phyloP scores from a whole-genome alignment of 2,113 vertebrate species.

The Semnornis frantzii region DNA sequence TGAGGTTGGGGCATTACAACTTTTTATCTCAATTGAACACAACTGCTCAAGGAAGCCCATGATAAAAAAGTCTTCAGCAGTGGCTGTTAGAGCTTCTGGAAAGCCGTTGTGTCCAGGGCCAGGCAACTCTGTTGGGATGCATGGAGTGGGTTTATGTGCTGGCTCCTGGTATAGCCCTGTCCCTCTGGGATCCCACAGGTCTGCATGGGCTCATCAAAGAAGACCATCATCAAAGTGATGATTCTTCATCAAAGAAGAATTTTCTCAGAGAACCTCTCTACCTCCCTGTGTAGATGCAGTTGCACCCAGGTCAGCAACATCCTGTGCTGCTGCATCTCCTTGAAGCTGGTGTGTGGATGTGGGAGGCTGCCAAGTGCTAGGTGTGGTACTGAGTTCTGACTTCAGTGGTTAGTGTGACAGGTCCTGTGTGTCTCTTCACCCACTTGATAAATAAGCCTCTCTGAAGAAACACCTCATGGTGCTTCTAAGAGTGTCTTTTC shows the following conservation, averaged over 20 bases:
- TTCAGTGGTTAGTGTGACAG: accelerated
- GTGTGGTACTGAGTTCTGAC: too few relatives aligned
- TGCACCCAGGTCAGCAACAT: not conserved
- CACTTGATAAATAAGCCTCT: not conserved
- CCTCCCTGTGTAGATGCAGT: not conserved
- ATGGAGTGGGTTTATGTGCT: not conserved
- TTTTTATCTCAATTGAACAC: not conserved
- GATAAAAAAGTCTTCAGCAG: not conserved
- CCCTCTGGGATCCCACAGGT: not conserved
- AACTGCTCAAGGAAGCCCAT: not conserved
- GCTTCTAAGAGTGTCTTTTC: not conserved
- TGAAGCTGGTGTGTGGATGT: not conserved
- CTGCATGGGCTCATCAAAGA: not conserved
- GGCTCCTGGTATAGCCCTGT: not conserved
- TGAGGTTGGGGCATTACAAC: not conserved
- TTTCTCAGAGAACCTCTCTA: not conserved
- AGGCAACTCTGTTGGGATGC: not conserved
- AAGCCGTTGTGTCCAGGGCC: not conserved
- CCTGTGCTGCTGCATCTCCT: not conserved
- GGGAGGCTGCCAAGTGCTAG: not conserved
- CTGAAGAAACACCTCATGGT: not conserved
- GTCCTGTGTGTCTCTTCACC: not conserved
- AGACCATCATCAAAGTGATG: too few relatives aligned
- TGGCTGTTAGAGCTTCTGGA: not conserved
- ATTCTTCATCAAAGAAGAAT: too few relatives aligned